Base-by-base conservation (phyloP, 2,888 invertebrate species). In the Lomographa bimaculata region DNA sequence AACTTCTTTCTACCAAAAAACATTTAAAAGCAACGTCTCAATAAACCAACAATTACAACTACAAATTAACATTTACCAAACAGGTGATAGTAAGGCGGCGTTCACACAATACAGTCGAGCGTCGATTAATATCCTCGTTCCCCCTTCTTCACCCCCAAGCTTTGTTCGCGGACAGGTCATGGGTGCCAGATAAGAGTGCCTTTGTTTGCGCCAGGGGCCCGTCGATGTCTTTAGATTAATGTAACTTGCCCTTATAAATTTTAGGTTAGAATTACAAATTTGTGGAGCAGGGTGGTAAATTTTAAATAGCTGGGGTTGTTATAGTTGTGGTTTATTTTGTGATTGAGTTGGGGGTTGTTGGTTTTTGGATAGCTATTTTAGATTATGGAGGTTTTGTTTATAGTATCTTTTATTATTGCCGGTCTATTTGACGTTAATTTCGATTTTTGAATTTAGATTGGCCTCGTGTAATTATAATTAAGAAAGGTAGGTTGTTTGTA, bases 191-290 rank as follows among this genome's bases (percentile, higher is more conserved):
- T 53, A 54, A 54, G 49, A 51, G 49, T 43, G 32, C 42, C 7
- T 41, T 53, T 53, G 53, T 53, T 53, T 43, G 30, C 16, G 18
- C 28, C 7, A 25, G 44, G 34, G 37, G 33, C 38, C 49, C 54
- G 46, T 47, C 54, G 51, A 44, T 49, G 54, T 49, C 47, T 46
- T 45, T 45, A 47, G 46, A 55, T 52, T 52, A 52, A 55, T 52
- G 50, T 49, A 43, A 48, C 52, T 46, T 44, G 48, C 48, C 50
- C 50, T 46, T 48, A 49, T 46, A 46, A 47, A 47, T 43, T 43
- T 41, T 24, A 26, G 33, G 44, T 42, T 42, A 52, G 45, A 34
- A 42, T 37, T 37, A 48, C 54, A 50, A 54, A 50, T 54, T n/a
- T 54, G 54, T 25, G 24, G 26, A 30, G 41, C 19, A 29, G 10